phyloP scores from a whole-genome alignment of 2,888 invertebrate species.

The Lasiommata megera region DNA sequence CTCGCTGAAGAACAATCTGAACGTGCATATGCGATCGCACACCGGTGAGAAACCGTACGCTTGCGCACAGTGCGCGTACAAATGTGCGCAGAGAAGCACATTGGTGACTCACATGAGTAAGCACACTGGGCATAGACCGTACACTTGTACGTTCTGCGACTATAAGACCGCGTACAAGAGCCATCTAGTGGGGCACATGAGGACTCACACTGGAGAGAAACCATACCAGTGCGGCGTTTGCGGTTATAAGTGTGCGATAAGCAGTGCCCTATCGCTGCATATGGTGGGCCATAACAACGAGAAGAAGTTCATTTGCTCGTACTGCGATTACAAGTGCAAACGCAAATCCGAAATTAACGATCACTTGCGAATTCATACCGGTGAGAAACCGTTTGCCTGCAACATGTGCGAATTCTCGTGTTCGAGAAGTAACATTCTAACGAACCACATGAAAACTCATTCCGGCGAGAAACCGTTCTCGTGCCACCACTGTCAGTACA shows the following conservation, averaged over 20 bases:
- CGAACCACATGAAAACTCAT: conserved; percentile 3
- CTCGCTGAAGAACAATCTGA: neutral
- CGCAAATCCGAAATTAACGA: neutral
- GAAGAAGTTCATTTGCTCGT: neutral
- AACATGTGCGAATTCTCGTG: neutral
- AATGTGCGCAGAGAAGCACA: neutral
- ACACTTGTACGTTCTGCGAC: neutral
- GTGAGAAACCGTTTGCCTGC: neutral
- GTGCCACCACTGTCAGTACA: neutral
- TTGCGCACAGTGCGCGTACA: neutral
- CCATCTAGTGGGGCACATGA: neutral
- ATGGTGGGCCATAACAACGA: neutral
- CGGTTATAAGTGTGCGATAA: neutral
- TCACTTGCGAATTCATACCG: neutral
- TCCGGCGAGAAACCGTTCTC: neutral
- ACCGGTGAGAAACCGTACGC: neutral
- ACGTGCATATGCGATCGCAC: neutral
- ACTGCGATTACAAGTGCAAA: neutral
- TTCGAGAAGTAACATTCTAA: neutral
- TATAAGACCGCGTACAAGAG: neutral
- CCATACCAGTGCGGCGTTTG: neutral
- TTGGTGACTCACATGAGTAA: neutral
- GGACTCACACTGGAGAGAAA: neutral
- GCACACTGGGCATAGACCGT: neutral
- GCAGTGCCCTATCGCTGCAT: neutral